A percentile compares a stretch with the other conserved stretches of the same genome.
Evolutionary conservation across 2,888 invertebrate species (phyloP).

Genomic region (Endotricha flammealis): DNA sequence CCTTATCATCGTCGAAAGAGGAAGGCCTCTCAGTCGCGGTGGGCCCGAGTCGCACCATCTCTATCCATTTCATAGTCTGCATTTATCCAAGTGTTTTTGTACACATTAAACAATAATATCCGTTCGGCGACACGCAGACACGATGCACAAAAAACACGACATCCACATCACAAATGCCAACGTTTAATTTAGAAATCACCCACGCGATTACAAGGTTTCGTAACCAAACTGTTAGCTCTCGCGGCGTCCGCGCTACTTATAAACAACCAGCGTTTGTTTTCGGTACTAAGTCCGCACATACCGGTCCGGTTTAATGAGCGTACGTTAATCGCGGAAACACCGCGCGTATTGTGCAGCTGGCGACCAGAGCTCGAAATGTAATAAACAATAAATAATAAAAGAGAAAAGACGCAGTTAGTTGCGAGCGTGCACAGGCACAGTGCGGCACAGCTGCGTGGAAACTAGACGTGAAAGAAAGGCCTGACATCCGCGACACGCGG

Average conservation of each 20-base stretch:
- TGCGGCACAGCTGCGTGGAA: conserved; percentile 40
- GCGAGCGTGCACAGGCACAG: conserved; percentile 44
- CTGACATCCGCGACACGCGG: conserved; percentile 34
- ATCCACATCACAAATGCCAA: conserved; percentile 49
- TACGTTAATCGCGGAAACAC: conserved; percentile 39
- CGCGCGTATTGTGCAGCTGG: conserved; percentile 9
- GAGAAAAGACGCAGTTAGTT: conserved; percentile 17
- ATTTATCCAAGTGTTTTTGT: conserved; percentile 39
- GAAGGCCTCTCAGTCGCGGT: conserved; percentile 45
- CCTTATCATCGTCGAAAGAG: conserved; percentile 61
- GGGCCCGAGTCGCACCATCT: conserved; percentile 66
- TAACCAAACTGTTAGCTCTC: conserved; percentile 49
- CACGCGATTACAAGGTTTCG: conserved; percentile 61
- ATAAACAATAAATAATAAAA: background rate
- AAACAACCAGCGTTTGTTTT: conserved; percentile 41
- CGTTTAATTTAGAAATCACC: conserved; percentile 62
- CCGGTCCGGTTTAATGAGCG: conserved; percentile 37
- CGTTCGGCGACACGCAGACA: conserved; percentile 25
- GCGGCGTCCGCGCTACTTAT: conserved; percentile 50
- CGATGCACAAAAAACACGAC: conserved; percentile 42
- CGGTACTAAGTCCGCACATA: conserved; percentile 20
- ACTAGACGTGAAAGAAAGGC: conserved; percentile 53
- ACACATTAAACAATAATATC: conserved; percentile 31
- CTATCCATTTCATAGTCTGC: conserved; percentile 72
- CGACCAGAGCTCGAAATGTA: conserved; percentile 1